These are phyloP conservation scores for Neopipo cinnamomea DNA, from an alignment of 2,113 vertebrate genomes.

Conservation along the genomic window DNA sequence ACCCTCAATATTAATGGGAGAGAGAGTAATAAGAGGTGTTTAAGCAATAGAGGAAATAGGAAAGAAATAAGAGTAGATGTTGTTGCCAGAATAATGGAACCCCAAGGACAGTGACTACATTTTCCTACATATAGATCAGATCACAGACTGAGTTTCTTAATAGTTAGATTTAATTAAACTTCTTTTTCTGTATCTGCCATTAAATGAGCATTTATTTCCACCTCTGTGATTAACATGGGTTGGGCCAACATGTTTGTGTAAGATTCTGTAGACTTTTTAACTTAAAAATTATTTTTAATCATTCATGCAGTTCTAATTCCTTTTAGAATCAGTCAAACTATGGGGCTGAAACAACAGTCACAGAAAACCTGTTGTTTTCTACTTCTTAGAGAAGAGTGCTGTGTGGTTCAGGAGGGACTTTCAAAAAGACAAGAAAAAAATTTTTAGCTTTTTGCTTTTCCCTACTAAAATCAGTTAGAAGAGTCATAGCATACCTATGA, in stretches of 20 bases:
- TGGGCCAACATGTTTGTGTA: neutral
- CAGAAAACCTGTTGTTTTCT: neutral
- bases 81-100: constrained; percentile 29
- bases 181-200: neutral
- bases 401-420: neutral
- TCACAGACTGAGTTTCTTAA: neutral
- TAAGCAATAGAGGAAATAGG: neutral
- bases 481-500: neutral
- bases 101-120: constrained; percentile 41
- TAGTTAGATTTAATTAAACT: constrained; percentile 18
- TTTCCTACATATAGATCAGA: neutral
- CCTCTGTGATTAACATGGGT: neutral
- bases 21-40: neutral
- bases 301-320: neutral
- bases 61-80: constrained; percentile 12
- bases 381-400: neutral
- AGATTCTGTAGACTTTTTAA: neutral
- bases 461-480: neutral
- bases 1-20: constrained; percentile 6
- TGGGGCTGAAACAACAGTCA: neutral
- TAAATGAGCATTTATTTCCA: neutral
- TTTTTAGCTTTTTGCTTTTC: neutral
- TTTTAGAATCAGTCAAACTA: neutral
- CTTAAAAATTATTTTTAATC: neutral
- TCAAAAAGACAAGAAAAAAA: neutral